A percentile compares a stretch with the other conserved stretches of the same genome.
phyloP scores from a whole-genome alignment of 2,888 invertebrate species.

The Tineola bisselliella region DNA sequence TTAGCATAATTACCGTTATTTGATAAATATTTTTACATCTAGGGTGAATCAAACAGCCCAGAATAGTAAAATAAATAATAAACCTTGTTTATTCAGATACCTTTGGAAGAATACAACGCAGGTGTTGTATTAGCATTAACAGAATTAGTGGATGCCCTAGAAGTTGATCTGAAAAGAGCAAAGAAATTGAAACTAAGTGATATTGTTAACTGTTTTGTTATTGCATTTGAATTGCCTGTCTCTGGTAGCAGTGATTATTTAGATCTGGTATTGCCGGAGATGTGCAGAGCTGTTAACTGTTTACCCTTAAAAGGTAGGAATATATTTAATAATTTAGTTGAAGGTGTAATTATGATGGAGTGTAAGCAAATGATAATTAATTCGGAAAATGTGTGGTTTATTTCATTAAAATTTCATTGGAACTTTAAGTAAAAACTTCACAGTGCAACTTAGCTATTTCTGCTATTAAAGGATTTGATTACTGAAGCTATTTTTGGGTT shows the following conservation, averaged over 20 bases:
- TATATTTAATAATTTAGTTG: no score
- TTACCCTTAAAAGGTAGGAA: slow-evolving; percentile 70
- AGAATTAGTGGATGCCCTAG: slow-evolving; percentile 75
- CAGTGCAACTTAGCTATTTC: no score
- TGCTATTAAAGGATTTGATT: no score
- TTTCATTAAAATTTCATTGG: no score
- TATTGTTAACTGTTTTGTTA: slow-evolving; percentile 70
- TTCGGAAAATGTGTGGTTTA: no score
- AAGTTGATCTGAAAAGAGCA: slow-evolving; percentile 73
- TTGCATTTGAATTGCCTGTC: slow-evolving; percentile 82
- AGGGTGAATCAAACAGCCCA: no score
- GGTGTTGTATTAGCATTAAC: slow-evolving; percentile 80
- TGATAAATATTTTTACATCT: no score
- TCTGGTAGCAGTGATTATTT: slow-evolving; percentile 81
- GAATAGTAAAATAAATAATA: background rate
- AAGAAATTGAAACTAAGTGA: slow-evolving; percentile 62
- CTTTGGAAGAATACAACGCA: slow-evolving; percentile 62
- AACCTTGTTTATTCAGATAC: slow-evolving; percentile 34
- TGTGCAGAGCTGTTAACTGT: slow-evolving; percentile 80
- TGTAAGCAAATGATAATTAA: no score
- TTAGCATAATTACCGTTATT: no score
- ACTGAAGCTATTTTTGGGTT: no score
- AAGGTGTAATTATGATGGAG: no score
- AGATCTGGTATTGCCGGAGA: slow-evolving; percentile 81
- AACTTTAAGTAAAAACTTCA: no score